phyloP scores from a whole-genome alignment of 1,140 invertebrate genomes.

The Drosophila santomea region DNA sequence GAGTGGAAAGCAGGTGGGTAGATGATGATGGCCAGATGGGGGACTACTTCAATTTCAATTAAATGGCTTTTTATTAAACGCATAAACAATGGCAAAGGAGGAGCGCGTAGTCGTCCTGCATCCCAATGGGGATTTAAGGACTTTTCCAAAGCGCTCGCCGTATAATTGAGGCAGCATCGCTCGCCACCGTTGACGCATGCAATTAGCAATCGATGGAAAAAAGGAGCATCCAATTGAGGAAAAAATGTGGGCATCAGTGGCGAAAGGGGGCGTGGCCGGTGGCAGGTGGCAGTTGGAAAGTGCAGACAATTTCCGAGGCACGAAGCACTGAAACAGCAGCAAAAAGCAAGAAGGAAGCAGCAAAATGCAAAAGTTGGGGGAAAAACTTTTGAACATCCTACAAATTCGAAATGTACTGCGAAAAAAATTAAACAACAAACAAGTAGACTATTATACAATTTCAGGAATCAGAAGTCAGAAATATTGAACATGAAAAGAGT shows the following conservation, averaged over 20 bases:
- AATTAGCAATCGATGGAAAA: slow-evolving; percentile 62
- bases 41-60: slow-evolving; percentile 77
- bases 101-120: slow-evolving; percentile 31
- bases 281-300: background rate
- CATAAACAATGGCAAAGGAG: slow-evolving; percentile 62
- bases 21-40: too few relatives aligned
- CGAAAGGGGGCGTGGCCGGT: background rate
- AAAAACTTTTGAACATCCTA: slow-evolving; percentile 16
- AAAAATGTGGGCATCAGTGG: background rate
- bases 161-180: slow-evolving; percentile 57
- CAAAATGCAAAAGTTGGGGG: slow-evolving; percentile 49
- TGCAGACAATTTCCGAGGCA: slow-evolving; percentile 18
- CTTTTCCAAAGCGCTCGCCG: slow-evolving; percentile 31
- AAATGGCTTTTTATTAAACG: slow-evolving; percentile 70
- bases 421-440: background rate
- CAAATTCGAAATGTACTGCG: background rate
- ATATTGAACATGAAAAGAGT: too few relatives aligned
- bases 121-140: slow-evolving; percentile 51
- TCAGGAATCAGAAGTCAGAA: too few relatives aligned
- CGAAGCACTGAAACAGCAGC: slow-evolving; percentile 14
- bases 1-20: background rate
- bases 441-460: too few relatives aligned
- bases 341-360: slow-evolving; percentile 22
- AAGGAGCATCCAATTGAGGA: slow-evolving; percentile 5
- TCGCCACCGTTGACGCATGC: slow-evolving; percentile 54